These are phyloP conservation scores for Drosophila santomea DNA, from an alignment of 1,140 invertebrate genomes.

Conservation along the genomic window DNA sequence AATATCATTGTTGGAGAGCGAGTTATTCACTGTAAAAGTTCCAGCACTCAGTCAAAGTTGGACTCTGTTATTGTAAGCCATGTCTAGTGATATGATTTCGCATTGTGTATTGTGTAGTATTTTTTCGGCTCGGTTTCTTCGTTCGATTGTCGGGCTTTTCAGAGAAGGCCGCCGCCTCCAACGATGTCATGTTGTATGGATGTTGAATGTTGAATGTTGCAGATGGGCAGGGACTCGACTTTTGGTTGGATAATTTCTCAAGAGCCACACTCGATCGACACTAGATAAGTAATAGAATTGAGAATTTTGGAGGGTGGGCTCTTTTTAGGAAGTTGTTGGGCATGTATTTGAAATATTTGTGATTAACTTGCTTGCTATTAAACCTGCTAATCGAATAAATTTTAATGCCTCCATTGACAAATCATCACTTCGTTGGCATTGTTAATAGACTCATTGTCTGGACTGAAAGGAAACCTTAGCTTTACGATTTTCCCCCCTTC, in stretches of 20 bases:
- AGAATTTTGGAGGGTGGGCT: not conserved
- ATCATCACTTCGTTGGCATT: conserved; percentile 56
- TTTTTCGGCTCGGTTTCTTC: conserved; percentile 44
- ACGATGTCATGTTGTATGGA: conserved; percentile 44
- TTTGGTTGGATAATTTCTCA: conserved; percentile 8
- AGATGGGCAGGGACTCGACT: conserved; percentile 15
- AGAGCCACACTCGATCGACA: conserved; percentile 7
- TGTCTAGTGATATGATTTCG: conserved; percentile 82
- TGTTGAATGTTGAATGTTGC: conserved; percentile 11
- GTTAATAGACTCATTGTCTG: conserved; percentile 45
- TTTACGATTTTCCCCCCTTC: conserved; percentile 41
- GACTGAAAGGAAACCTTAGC: conserved; percentile 20
- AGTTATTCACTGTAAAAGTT: conserved; percentile 71
- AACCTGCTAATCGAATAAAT: conserved; percentile 37
- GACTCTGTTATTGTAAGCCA: conserved; percentile 79
- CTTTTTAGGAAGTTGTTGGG: not conserved
- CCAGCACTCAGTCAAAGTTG: conserved; percentile 77
- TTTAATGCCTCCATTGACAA: conserved; percentile 54
- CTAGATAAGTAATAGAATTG: conserved; percentile 27
- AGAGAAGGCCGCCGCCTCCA: conserved; percentile 59
- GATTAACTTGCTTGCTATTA: not conserved
- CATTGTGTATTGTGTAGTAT: conserved; percentile 66
- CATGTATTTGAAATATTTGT: not conserved
- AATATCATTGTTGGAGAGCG: conserved; percentile 74
- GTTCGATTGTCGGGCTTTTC: conserved; percentile 65